phyloP scores from a whole-genome alignment of 2,888 invertebrate genomes.

The Coenonympha arcania region DNA sequence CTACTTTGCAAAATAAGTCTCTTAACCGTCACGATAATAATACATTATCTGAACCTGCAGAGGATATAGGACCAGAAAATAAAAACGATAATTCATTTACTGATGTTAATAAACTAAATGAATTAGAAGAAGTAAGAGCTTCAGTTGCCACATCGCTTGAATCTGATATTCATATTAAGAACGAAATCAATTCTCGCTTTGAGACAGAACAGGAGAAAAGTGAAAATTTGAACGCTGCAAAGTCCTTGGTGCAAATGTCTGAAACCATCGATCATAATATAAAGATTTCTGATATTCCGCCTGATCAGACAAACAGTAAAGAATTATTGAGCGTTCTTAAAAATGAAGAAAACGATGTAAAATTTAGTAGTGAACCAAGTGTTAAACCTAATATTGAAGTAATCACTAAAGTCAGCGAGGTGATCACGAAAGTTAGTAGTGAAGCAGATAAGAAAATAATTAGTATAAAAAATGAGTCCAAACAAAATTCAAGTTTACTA shows the following conservation, averaged over 20 bases:
- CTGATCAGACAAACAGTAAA: conserved; percentile 35
- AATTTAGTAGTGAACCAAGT: not conserved
- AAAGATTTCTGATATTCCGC: conserved; percentile 43
- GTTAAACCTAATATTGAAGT: not conserved
- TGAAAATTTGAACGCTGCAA: conserved; percentile 67
- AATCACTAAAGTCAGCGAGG: not conserved
- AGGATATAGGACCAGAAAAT: conserved; percentile 6
- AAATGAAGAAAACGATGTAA: conserved; percentile 18
- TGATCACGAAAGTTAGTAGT: not conserved
- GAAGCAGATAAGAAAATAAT: conserved; percentile 43
- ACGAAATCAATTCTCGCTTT: conserved; percentile 45
- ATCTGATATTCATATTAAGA: conserved; percentile 21
- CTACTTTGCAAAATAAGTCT: conserved; percentile 51
- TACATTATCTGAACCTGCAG: not conserved
- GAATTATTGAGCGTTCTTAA: conserved; percentile 29
- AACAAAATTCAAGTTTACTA: conserved; percentile 33
- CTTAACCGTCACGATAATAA: conserved; percentile 31
- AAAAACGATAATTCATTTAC: conserved; percentile 4
- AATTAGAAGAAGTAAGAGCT: not conserved
- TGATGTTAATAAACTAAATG: conserved; percentile 3
- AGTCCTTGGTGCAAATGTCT: conserved; percentile 70
- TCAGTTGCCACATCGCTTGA: conserved; percentile 5
- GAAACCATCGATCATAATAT: conserved; percentile 60
- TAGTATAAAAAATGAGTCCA: conserved; percentile 41
- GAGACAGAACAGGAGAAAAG: conserved; percentile 66